phyloP scores from a whole-genome alignment of 1,140 invertebrate species.

The Aphaenogaster floridana region DNA sequence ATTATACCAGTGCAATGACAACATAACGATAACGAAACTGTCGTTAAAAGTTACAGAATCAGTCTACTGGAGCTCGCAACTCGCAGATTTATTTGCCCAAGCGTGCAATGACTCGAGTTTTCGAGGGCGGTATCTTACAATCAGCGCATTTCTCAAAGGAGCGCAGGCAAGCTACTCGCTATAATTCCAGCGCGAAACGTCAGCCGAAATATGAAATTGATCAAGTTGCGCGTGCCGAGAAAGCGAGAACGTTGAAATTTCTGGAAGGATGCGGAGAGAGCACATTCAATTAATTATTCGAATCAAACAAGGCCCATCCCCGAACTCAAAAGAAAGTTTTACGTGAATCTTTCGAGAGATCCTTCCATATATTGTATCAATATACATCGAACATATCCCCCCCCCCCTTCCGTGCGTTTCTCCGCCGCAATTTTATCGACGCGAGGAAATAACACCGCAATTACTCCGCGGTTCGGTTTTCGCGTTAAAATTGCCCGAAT shows the following conservation, averaged over 20 bases:
- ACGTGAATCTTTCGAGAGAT: not conserved
- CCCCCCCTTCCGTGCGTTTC: constrained; percentile 11
- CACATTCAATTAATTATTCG: constrained; percentile 8
- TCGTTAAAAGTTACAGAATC: too few species aligned
- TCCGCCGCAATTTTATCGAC: constrained; percentile 26
- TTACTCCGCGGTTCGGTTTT: constrained; percentile 15
- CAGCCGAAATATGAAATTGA: constrained; percentile 4
- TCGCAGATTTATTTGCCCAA: constrained; percentile 61
- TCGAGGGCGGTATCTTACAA: constrained; percentile 47
- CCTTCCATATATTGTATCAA: not conserved
- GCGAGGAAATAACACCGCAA: constrained; percentile 18
- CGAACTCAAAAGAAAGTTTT: not conserved
- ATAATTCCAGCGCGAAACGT: constrained; percentile 31
- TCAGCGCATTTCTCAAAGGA: constrained; percentile 45
- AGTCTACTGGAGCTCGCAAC: not conserved
- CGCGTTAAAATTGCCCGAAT: constrained; percentile 44
- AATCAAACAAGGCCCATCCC: too few species aligned
- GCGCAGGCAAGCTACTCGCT: not conserved
- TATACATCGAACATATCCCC: not conserved
- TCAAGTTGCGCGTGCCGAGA: not conserved
- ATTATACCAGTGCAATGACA: too few species aligned
- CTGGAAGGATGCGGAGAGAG: not conserved
- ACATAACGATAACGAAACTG: too few species aligned
- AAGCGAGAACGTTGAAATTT: not conserved
- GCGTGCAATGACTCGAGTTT: constrained; percentile 46